phyloP scores from a whole-genome alignment of 2,888 invertebrate species.

The Ochropacha duplaris region DNA sequence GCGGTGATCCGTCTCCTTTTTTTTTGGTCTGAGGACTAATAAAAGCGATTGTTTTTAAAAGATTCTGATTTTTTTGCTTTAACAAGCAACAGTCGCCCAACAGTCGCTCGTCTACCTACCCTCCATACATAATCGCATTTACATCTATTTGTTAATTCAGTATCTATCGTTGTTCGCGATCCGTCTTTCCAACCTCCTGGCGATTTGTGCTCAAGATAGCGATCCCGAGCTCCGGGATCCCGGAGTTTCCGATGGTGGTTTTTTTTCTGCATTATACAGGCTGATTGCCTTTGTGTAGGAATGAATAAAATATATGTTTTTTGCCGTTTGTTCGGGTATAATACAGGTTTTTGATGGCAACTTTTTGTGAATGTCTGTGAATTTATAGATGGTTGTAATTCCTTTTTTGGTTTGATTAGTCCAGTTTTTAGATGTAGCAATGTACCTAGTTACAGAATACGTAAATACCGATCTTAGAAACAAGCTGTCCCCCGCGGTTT shows the following conservation, averaged over 20 bases:
- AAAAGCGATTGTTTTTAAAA: no score
- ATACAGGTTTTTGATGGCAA: background rate
- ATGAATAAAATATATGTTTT: constrained; percentile 23
- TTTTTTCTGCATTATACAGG: constrained; percentile 1
- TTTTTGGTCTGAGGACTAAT: no score
- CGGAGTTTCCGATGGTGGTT: background rate
- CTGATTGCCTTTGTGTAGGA: constrained; percentile 21
- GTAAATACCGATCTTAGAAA: no score
- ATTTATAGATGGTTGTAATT: background rate
- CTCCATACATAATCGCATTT: constrained; percentile 39
- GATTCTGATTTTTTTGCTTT: no score
- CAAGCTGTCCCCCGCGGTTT: no score
- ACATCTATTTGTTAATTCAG: constrained; percentile 52
- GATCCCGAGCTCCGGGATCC: background rate
- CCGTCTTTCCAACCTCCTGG: constrained; percentile 28
- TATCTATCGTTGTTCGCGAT: constrained; percentile 34
- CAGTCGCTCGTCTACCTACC: constrained; percentile 15
- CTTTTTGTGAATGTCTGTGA: background rate
- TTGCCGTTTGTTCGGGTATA: background rate
- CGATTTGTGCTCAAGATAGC: background rate
- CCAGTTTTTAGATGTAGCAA: no score
- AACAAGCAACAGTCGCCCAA: background rate
- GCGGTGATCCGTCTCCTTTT: no score
- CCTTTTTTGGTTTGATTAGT: background rate
- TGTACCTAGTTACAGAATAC: no score